Evolutionary conservation across 2,113 vertebrate species (phyloP).

Genomic region (Colossoma macropomum): DNA sequence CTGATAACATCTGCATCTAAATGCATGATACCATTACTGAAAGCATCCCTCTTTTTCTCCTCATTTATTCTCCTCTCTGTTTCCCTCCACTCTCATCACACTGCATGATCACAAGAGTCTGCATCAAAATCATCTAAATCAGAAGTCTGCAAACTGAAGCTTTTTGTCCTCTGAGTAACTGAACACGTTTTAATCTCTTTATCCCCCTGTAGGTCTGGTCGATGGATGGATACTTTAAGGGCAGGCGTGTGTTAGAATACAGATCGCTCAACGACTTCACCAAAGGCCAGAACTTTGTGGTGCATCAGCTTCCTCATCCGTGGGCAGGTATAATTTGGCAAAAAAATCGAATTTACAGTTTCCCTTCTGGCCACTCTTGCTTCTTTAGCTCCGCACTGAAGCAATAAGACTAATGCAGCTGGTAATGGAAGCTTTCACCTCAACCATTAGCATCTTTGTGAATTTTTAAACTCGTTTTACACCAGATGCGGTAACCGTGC

Average conservation of each 20-base stretch:
- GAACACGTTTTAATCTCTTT: neutral
- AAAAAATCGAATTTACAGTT: neutral
- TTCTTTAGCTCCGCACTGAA: too few species aligned
- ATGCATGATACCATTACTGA: neutral
- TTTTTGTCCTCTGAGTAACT: neutral
- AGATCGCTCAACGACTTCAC: slow-evolving; percentile 88
- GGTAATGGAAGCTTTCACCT: too few species aligned
- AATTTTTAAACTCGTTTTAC: too few species aligned
- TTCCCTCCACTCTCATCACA: neutral
- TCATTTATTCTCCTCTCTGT: neutral
- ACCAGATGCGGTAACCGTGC: too few species aligned
- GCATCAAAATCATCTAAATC: neutral
- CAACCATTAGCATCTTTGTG: too few species aligned
- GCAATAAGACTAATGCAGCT: neutral
- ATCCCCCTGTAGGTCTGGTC: slow-evolving; percentile 86
- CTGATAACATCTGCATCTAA: neutral
- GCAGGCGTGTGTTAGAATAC: slow-evolving; percentile 88
- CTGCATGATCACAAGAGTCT: neutral
- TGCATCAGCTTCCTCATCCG: slow-evolving; percentile 84
- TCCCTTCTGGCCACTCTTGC: neutral
- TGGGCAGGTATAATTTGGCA: slow-evolving; percentile 77
- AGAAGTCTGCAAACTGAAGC: neutral
- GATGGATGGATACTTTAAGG: slow-evolving; percentile 94
- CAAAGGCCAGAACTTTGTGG: slow-evolving; percentile 91
- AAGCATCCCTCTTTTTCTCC: neutral